Evolutionary conservation across 2,888 invertebrate species (phyloP), one percentile per base, ranked within the genome.

Genomic region (Seladonia tumulorum): DNA sequence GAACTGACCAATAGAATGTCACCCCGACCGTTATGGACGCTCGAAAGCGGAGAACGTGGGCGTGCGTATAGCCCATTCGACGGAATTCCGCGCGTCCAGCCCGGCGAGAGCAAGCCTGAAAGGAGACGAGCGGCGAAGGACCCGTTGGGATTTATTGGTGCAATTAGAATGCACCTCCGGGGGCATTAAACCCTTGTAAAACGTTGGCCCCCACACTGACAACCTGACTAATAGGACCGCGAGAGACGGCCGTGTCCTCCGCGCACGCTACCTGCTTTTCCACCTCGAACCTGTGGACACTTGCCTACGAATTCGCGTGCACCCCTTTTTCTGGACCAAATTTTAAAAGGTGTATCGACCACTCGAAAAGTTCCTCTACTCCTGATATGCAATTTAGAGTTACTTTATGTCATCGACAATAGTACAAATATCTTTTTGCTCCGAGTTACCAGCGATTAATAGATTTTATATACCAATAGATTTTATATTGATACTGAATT

Each of bases 141-240:
- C 90, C 92, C 91, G 92, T 92, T 90, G 92, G 93, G 94, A 94
- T 94, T 95, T 94, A 94, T 94, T 93, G 94, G 91, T 89, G 93
- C 94, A 94, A 95, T 95, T 94, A 94, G 93, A 94, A 94, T 94
- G 93, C 94, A 94, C 93, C 94, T 94, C 93, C 81, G 92, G 92
- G 94, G 93, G 93, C 93, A 94, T 94, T 94, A 94, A 95, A 94
- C 94, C 93, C 93, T 94, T 93, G 93, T 94, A 94, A 94, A 94
- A 94, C 92, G 92, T 92, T 93, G 92, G 93, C 92, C 91, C 93
- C 81, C 78, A 81, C 93, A 93, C 92, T 91, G 93, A 93, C 93
- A 92, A 91, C 87, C 92, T 92, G 93, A 93, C 92, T 93, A 93
- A 93, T 94, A 91, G 89, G 82, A 86, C 89, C 93, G 89, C 91